Percentiles rank a stretch among this genome's conserved stretches.
phyloP scores from a whole-genome alignment of 2,888 invertebrate species.

The Caenorhabditis macrosperma region DNA sequence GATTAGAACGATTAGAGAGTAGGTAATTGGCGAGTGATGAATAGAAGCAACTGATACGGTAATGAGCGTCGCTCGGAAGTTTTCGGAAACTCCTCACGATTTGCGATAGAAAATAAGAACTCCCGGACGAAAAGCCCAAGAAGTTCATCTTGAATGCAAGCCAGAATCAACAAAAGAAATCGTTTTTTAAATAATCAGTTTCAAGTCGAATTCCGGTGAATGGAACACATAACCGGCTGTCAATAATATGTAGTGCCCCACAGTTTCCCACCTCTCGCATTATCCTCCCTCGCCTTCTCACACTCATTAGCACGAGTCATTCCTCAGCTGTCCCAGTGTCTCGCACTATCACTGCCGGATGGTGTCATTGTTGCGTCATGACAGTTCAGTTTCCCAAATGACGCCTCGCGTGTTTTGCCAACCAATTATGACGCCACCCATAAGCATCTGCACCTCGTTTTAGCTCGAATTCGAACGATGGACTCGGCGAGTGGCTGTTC shows the following conservation, averaged over 20 bases:
- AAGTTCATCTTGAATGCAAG: too few relatives aligned
- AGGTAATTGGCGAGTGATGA: background rate
- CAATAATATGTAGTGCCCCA: background rate
- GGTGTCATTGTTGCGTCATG: slow-evolving; percentile 50
- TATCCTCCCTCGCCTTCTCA: slow-evolving; percentile 9
- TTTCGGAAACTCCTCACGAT: too few relatives aligned
- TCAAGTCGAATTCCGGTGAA: too few relatives aligned
- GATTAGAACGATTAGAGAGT: slow-evolving; percentile 31
- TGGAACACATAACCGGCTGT: too few relatives aligned
- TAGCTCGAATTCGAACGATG: slow-evolving; percentile 58
- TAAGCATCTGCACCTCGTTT: background rate
- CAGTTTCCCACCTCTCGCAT: too few relatives aligned
- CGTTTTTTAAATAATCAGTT: too few relatives aligned
- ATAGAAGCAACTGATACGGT: background rate
- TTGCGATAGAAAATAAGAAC: too few relatives aligned
- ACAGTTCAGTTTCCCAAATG: slow-evolving; percentile 19
- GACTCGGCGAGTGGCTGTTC: slow-evolving; percentile 69
- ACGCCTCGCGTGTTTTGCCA: slow-evolving; percentile 16
- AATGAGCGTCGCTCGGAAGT: too few relatives aligned
- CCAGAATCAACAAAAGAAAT: too few relatives aligned
- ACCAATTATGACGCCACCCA: slow-evolving; percentile 49
- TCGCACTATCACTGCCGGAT: slow-evolving; percentile 31
- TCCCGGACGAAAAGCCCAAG: too few relatives aligned
- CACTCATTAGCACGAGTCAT: slow-evolving; percentile 12
- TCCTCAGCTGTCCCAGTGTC: slow-evolving; percentile 20